Evolutionary conservation across 2,113 vertebrate genomes (phyloP), one percentile per base, ranked within the genome.

Genomic region (Caloenas nicobarica): DNA sequence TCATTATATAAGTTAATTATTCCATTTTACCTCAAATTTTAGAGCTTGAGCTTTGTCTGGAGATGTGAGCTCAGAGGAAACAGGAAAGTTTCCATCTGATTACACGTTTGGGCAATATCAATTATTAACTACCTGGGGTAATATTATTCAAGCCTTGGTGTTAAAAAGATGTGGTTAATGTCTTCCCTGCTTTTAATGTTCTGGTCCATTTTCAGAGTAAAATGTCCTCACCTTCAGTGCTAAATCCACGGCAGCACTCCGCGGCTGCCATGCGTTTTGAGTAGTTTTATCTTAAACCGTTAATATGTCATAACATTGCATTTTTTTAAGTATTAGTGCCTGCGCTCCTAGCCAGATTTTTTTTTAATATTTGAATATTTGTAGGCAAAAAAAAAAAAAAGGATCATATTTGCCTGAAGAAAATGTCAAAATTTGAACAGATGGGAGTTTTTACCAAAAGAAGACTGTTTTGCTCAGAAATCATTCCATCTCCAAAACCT

Each of bases 401-500:
- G n/a, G n/a, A 19, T 50, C 3, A 0, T 33, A 80, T 82, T 93
- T 95, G 56, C 58, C 58, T 91, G 81, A 91, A 89, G 53, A 95
- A 95, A 86, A 89, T 16, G 7, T 91, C 91, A 95, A 48, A 80
- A 88, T 84, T 71, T 26, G 60, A 95, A 88, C 93, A 97, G 93
- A 91, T 94, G 94, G 82, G 72, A 70, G 64, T 51, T 96, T 91
- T 80, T 88, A 90, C 89, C 68, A 44, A 68, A 90, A 89, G 70
- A 80, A 34, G 85, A 56, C 71, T 95, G 87, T 78, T 95, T 90
- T 86, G 88, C 76, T 90, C 88, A 81, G 88, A 95, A 95, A 81
- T 83, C 8, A 9, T 78, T 91, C 93, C 74, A 71, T 62, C 88
- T 94, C 91, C 89, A 96, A 95, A 97, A 88, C 94, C 94, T 93